phyloP scores from a whole-genome alignment of 2,888 invertebrate genomes.

The Troglohyphantes excavatus region DNA sequence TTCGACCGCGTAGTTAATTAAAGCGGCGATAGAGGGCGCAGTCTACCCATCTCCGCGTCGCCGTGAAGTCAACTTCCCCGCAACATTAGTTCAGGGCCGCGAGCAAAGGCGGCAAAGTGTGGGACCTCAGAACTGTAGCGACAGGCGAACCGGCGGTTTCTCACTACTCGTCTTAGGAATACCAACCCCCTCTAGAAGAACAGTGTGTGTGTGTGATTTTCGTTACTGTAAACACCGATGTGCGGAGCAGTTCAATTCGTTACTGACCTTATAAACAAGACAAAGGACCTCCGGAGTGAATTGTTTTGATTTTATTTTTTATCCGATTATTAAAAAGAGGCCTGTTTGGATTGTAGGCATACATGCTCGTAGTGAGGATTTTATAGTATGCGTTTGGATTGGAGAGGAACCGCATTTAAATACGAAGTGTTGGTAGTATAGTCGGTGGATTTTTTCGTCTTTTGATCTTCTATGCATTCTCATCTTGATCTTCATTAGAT shows the following conservation, averaged over 20 bases:
- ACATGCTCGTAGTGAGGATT: conserved; percentile 27
- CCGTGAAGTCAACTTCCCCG: conserved; percentile 77
- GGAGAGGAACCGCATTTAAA: conserved; percentile 29
- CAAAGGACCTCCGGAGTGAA: conserved; percentile 40
- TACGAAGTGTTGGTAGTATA: conserved; percentile 47
- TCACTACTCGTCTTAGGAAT: conserved; percentile 58
- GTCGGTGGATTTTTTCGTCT: conserved; percentile 50
- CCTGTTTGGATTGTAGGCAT: conserved; percentile 32
- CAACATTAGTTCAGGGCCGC: conserved; percentile 75
- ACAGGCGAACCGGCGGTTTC: conserved; percentile 33
- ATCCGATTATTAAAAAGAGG: not conserved
- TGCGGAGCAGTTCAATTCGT: conserved; percentile 27
- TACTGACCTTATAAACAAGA: conserved; percentile 66
- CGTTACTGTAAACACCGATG: conserved; percentile 33
- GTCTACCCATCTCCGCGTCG: conserved; percentile 44
- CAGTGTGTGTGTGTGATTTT: conserved; percentile 29
- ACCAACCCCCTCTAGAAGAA: conserved; percentile 10
- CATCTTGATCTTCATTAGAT: conserved; percentile 32
- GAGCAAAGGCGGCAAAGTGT: conserved; percentile 53
- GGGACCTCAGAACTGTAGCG: conserved; percentile 54
- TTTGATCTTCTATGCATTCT: conserved; percentile 23
- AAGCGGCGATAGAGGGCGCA: conserved; percentile 68
- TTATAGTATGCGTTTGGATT: conserved; percentile 35
- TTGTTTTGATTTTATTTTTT: not conserved
- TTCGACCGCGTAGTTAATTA: conserved; percentile 7